Evolutionary conservation across 1,140 invertebrate species (phyloP), one percentile per base, ranked within the genome.

Genomic region (Cherax destructor): DNA sequence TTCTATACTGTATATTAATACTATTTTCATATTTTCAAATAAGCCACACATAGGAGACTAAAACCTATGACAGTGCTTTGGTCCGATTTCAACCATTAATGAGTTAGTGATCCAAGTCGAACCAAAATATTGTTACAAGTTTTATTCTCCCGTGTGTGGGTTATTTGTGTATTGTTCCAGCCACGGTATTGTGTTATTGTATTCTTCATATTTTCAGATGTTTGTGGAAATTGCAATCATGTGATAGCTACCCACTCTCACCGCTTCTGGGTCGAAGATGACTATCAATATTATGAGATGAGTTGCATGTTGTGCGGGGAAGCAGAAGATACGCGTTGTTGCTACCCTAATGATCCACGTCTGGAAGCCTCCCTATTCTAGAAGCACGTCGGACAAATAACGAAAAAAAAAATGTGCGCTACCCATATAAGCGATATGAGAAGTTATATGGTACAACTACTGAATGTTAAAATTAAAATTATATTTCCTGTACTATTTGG

Each of bases 241-340:
- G 79, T 93, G 30, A 92, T 94, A 61, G 93, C 93, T 56, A 79
- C 74, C 9, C 93, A 94, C 79, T 76, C 83, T 7, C 91, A 94
- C 83, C 86, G 69, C 21, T 94, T 94, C 76, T 92, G 92, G 92
- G 87, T 93, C 0, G 93, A 93, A 56, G 93, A 93, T 69, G 93
- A 92, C 83, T 94, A 92, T 81, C 93, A 94, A 92, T 92, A 93
- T 69, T 94, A 94, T 88, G 93, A 93, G 89, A 94, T 94, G 94
- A 93, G 92, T 49, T 94, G 94, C 91, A 59, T 94, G 81, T 88
- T 94, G 9, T 94, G 94, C 91, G 94, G 94, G 4, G 61, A 83
- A 18, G 93, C 93, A 16, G 93, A 94, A 47, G 94, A 94, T 69
- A 92, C 93, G 50, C 91, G 93, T 11, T 93, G 92, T 52, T 93